Percentiles rank a stretch among this genome's conserved stretches.
These are phyloP conservation scores for Zelleria hepariella DNA, from an alignment of 2,888 invertebrate species.

Conservation along the genomic window DNA sequence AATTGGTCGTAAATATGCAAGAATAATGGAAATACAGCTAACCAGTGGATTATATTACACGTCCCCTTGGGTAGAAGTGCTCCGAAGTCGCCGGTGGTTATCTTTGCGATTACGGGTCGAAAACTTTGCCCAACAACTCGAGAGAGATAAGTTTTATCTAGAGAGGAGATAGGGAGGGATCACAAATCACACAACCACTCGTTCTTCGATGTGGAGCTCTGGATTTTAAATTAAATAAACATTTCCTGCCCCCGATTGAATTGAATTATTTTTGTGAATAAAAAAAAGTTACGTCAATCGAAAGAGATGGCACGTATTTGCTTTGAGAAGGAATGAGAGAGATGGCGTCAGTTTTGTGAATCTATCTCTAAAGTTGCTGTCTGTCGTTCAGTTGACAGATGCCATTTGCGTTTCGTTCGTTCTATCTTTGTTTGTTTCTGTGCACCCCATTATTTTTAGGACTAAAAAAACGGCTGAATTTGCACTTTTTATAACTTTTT, in stretches of 20 bases:
- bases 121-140: neutral
- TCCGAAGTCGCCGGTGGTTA: neutral
- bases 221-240: neutral
- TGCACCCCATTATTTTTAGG: neutral
- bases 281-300: too few relatives aligned
- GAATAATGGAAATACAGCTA: too few relatives aligned
- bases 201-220: neutral
- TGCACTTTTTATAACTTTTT: too few relatives aligned
- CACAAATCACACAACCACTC: neutral
- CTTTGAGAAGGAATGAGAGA: too few relatives aligned
- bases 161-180: neutral
- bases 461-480: too few relatives aligned
- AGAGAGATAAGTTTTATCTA: neutral
- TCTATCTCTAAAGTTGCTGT: neutral
- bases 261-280: too few relatives aligned
- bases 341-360: too few relatives aligned
- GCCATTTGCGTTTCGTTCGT: neutral
- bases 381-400: too few relatives aligned
- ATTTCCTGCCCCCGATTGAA: neutral
- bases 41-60: too few relatives aligned
- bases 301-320: too few relatives aligned
- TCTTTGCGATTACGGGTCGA: neutral
- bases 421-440: neutral
- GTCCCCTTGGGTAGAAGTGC: neutral
- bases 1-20: too few relatives aligned